phyloP scores from a whole-genome alignment of 2,888 invertebrate species.

The Disparrhopalites patrizii region DNA sequence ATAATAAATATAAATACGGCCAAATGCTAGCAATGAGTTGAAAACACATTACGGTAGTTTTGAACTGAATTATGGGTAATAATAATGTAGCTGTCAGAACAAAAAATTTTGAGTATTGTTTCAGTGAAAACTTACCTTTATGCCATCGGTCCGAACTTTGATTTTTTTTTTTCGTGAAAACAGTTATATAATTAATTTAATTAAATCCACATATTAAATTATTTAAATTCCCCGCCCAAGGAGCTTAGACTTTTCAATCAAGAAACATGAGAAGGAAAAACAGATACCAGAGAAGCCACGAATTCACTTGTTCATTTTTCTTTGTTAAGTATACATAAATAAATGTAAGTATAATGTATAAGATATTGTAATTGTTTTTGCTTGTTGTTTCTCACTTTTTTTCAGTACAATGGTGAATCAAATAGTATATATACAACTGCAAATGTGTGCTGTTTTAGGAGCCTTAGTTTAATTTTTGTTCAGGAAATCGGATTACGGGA shows the following conservation, averaged over 20 bases:
- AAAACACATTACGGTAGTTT: neutral
- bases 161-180: too few relatives aligned
- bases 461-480: neutral
- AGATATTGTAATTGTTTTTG: conserved; percentile 6
- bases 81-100: conserved; percentile 6
- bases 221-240: conserved; percentile 14
- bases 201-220: conserved; percentile 8
- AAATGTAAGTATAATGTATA: conserved; percentile 17
- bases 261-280: neutral
- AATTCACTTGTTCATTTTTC: conserved; percentile 23
- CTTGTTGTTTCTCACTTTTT: conserved; percentile 12
- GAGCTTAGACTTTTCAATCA: conserved; percentile 26
- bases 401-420: conserved; percentile 9
- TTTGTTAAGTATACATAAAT: too few relatives aligned
- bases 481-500: conserved; percentile 6
- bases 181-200: too few relatives aligned
- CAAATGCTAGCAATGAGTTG: too few relatives aligned
- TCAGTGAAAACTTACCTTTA: neutral
- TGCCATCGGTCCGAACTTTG: neutral
- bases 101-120: neutral
- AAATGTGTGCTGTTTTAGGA: neutral
- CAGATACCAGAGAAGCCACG: conserved; percentile 4
- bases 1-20: too few relatives aligned
- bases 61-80: neutral
- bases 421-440: neutral